A percentile compares a stretch with the other conserved stretches of the same genome.
Evolutionary conservation across 1,140 invertebrate species (phyloP).

Genomic region (Polypedilum vanderplanki): DNA sequence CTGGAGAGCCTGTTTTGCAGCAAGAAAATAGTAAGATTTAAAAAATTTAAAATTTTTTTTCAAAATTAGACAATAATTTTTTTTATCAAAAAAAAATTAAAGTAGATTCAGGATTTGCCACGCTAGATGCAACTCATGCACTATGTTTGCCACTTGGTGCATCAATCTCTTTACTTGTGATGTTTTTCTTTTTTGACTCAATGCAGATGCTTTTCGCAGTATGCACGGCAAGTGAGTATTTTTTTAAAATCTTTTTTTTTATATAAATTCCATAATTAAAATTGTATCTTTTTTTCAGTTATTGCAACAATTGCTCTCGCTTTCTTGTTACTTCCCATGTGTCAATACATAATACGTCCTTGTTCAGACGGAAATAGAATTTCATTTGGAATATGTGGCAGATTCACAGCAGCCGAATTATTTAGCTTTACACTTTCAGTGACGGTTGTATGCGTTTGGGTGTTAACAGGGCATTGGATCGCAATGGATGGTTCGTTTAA

Average conservation of each 20-base stretch:
- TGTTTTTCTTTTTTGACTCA: slow-evolving; percentile 99
- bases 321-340: slow-evolving; percentile 92
- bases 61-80: slow-evolving; percentile 25
- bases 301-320: slow-evolving; percentile 94
- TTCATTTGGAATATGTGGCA: slow-evolving; percentile 82
- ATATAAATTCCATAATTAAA: slow-evolving; percentile 35
- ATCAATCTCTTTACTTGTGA: slow-evolving; percentile 89
- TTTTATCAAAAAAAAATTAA: slow-evolving; percentile 26
- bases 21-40: slow-evolving; percentile 41
- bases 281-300: slow-evolving; percentile 56
- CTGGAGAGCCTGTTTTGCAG: slow-evolving; percentile 42
- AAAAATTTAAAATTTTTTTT: slow-evolving; percentile 12
- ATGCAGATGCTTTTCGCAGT: slow-evolving; percentile 97
- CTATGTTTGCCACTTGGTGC: slow-evolving; percentile 92
- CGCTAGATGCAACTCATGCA: slow-evolving; percentile 93
- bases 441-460: slow-evolving; percentile 93
- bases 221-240: slow-evolving; percentile 85
- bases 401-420: slow-evolving; percentile 88
- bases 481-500: too few species aligned
- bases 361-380: slow-evolving; percentile 82
- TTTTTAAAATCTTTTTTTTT: slow-evolving; percentile 36
- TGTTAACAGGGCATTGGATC: slow-evolving; percentile 94
- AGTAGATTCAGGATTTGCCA: slow-evolving; percentile 46
- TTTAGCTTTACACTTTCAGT: slow-evolving; percentile 87
- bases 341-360: slow-evolving; percentile 87